Base-by-base conservation (phyloP, 2,888 invertebrate species). In the Crioceris asparagi region DNA sequence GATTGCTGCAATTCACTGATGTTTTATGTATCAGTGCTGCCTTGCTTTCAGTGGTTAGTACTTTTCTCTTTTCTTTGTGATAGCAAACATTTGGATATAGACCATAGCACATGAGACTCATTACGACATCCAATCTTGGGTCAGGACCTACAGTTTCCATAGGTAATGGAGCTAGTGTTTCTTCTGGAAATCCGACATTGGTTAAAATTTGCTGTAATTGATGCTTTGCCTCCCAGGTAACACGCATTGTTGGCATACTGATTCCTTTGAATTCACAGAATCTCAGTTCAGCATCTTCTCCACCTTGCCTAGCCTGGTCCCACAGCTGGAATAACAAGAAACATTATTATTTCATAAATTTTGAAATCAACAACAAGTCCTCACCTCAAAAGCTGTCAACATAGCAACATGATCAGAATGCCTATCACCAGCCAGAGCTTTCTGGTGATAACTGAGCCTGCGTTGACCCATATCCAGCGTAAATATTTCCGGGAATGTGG, bases 11-110 rank as follows among this genome's bases (percentile, higher is more conserved):
- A 68, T 96, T 94, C 3, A 97, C 93, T 0, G 96, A 97, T 0
- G 92, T 90, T 65, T 96, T 97, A 67, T 96, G 93, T 43, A 98
- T 84, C 2, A 98, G 69, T 0, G 97, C 97, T 0, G 86, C 79
- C 60, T 91, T 93, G 37, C 91, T 87, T 67, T 96, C 97, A 0
- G 90, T 90, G 1, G 97, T 97, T 34, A 94, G 67, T 1, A 97
- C 84, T 69, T 93, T 93, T 40, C 97, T 74, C 61, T 96, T 97
- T 43, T 93, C 94, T 60, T 90, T 91, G 61, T 94, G 91, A 57
- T 77, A 81, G 57, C 94, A 94, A 2, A 98, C 91, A 63, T 98
- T 98, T 1, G 97, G 97, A 64, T 97, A 97, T 1, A 94, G 72
- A 0, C 96, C 97, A 72, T 87, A 78, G 46, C 84, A 83, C 56